A percentile compares a stretch with the other conserved stretches of the same genome.
phyloP scores from a whole-genome alignment of 2,888 invertebrate genomes.

The Drosophila affinis region DNA sequence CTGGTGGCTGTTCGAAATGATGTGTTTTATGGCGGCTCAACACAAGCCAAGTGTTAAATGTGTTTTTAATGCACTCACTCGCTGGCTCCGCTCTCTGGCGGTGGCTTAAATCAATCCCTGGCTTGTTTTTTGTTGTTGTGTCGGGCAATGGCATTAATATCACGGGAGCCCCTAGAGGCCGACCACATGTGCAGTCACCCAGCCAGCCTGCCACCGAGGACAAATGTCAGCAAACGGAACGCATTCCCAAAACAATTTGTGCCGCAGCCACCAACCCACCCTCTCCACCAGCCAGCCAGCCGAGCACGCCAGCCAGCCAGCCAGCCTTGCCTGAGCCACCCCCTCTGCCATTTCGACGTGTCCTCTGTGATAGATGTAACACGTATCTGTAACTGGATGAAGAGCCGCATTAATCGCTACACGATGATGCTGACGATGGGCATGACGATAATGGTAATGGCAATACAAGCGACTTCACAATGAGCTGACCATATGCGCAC shows the following conservation, averaged over 20 bases:
- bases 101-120: constrained; percentile 37
- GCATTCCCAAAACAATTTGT: constrained; percentile 21
- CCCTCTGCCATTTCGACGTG: background rate
- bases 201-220: constrained; percentile 10
- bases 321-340: background rate
- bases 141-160: constrained; percentile 30
- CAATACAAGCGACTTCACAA: constrained; percentile 70
- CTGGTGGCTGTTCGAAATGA: background rate
- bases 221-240: constrained; percentile 36
- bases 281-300: background rate
- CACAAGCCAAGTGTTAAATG: constrained; percentile 10
- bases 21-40: background rate
- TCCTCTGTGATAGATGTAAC: constrained; percentile 63
- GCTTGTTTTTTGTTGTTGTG: constrained; percentile 6
- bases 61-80: constrained; percentile 29
- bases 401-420: constrained; percentile 59
- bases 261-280: background rate
- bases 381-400: constrained; percentile 47
- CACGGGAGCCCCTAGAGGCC: constrained; percentile 23
- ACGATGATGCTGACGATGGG: constrained; percentile 52
- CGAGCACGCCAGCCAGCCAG: background rate
- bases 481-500: constrained; percentile 73
- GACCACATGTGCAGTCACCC: constrained; percentile 29
- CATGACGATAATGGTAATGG: constrained; percentile 60
- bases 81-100: constrained; percentile 6